Percentiles rank a stretch among this genome's conserved stretches.
Conservation (phyloP, 2,113 vertebrate genomes). For the Prinia subflava region DNA sequence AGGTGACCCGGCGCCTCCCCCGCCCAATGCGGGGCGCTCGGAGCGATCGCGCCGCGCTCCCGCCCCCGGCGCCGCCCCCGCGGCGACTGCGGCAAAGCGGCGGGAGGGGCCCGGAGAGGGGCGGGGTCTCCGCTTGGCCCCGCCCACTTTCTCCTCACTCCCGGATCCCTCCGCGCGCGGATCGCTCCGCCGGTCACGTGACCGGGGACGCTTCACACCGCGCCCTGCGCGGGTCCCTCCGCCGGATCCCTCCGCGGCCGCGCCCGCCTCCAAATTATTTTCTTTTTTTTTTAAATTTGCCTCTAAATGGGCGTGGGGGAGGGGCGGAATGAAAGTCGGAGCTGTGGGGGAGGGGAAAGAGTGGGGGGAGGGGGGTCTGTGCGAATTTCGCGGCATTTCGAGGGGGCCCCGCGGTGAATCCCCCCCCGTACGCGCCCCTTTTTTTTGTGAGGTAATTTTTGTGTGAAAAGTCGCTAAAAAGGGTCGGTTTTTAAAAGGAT, state of each 20-base stretch:
- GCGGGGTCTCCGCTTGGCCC: accelerated
- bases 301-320: not conserved
- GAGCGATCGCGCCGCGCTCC: not conserved
- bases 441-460: not conserved
- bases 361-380: not conserved
- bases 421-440: accelerated
- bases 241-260: not conserved
- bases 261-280: not conserved
- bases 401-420: not conserved
- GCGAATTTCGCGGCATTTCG: not conserved
- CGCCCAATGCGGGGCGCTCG: not conserved
- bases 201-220: accelerated
- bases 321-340: not conserved
- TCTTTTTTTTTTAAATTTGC: not conserved
- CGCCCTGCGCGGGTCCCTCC: accelerated
- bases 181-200: not conserved
- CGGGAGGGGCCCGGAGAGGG: accelerated
- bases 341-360: not conserved
- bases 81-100: not conserved
- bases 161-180: not conserved
- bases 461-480: accelerated
- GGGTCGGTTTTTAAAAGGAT: not conserved
- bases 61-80: not conserved
- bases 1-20: not conserved
- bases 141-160: accelerated